phyloP scores from a whole-genome alignment of 1,140 invertebrate genomes.

The Oncopodura yosiiana region DNA sequence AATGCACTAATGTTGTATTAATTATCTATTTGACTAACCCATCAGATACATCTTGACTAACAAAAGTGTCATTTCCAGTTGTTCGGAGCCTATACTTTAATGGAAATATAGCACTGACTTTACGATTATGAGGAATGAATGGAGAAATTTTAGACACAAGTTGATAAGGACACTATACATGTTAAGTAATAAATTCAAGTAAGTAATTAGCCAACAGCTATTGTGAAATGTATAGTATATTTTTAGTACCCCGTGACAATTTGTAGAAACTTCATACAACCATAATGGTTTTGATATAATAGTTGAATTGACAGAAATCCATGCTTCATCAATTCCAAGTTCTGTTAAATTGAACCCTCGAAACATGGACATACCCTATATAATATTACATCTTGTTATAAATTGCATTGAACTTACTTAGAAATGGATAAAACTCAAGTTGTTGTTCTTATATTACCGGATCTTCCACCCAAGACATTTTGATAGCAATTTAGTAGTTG shows the following conservation, averaged over 20 bases:
- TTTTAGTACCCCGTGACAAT: slow-evolving; percentile 37
- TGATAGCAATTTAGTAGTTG: neutral
- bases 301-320: slow-evolving; percentile 34
- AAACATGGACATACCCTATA: slow-evolving; percentile 30
- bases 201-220: neutral
- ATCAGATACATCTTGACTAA: slow-evolving; percentile 10
- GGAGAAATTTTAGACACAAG: neutral
- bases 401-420: neutral
- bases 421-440: neutral
- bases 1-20: neutral
- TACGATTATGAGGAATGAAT: neutral
- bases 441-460: slow-evolving; percentile 24
- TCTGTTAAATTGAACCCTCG: slow-evolving; percentile 35
- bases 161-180: slow-evolving; percentile 22
- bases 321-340: slow-evolving; percentile 38
- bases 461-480: slow-evolving; percentile 38
- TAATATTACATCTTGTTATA: neutral
- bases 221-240: neutral
- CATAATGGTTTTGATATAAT: slow-evolving; percentile 26
- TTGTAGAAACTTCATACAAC: slow-evolving; percentile 35
- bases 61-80: neutral
- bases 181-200: neutral
- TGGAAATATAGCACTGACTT: slow-evolving; percentile 20
- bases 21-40: slow-evolving; percentile 10
- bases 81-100: slow-evolving; percentile 25